Conservation (phyloP, 2,113 vertebrate species). For the Bolborhynchus lineola region DNA sequence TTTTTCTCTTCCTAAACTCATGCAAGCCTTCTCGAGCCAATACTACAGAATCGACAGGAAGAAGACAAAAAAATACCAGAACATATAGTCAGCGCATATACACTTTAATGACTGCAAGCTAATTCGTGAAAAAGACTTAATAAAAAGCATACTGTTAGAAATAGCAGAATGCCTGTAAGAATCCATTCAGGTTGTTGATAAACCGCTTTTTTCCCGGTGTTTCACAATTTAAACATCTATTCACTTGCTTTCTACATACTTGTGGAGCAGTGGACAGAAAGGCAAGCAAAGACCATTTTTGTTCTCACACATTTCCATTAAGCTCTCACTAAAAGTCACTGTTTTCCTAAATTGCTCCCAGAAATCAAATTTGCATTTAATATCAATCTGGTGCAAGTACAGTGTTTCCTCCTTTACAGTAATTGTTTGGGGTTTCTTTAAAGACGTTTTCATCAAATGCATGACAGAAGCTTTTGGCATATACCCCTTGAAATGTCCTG, state of each 20-base stretch:
- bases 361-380: conserved; percentile 6
- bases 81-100: background rate
- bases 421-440: background rate
- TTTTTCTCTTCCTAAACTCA: background rate
- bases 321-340: background rate
- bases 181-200: background rate
- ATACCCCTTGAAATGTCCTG: background rate
- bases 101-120: background rate
- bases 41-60: background rate
- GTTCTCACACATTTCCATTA: background rate
- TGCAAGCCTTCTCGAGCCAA: background rate
- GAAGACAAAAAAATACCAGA: background rate
- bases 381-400: background rate
- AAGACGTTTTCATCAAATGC: background rate
- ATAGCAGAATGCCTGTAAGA: background rate
- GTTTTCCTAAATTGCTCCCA: background rate
- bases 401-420: background rate
- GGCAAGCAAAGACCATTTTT: background rate
- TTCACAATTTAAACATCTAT: background rate
- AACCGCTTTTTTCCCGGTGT: background rate
- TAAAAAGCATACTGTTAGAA: background rate
- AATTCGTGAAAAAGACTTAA: background rate
- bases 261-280: background rate
- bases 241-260: background rate
- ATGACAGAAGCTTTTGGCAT: background rate